A percentile compares a stretch with the other conserved stretches of the same genome.
These are phyloP conservation scores for Theonella swinhoei DNA, from an alignment of 37 sponge, comb jelly and placozoan species.

Conservation along the genomic window DNA sequence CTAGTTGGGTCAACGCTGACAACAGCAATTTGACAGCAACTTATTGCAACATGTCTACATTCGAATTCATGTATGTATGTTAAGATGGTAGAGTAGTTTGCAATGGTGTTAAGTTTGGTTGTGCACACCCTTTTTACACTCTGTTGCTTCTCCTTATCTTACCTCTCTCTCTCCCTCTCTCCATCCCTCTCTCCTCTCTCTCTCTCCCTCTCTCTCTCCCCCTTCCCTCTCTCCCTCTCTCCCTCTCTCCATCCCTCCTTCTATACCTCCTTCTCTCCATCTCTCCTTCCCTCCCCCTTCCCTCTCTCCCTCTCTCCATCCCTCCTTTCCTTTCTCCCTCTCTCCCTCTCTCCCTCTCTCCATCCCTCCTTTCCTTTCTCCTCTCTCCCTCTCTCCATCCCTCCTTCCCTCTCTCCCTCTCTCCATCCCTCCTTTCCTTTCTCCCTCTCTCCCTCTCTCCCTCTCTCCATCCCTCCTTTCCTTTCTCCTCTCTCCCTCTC, in stretches of 20 bases:
- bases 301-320: background rate
- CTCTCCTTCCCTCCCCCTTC: background rate
- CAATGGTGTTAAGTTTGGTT: background rate
- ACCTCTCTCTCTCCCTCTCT: background rate
- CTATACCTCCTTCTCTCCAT: background rate
- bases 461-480: too few species aligned
- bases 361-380: background rate
- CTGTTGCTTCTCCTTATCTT: background rate
- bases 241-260: background rate
- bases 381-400: background rate
- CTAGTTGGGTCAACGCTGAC: background rate
- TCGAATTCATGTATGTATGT: background rate
- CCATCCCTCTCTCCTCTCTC: background rate
- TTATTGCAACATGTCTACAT: background rate
- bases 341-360: background rate
- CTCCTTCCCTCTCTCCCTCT: background rate
- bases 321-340: background rate
- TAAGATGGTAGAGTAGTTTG: background rate
- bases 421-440: background rate
- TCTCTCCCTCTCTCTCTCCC: background rate
- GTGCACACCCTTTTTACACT: background rate
- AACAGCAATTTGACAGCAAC: too few species aligned
- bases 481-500: too few species aligned
- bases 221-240: background rate
- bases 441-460: background rate